phyloP scores from a whole-genome alignment of 2,113 vertebrate genomes.

The Xyrauchen texanus region DNA sequence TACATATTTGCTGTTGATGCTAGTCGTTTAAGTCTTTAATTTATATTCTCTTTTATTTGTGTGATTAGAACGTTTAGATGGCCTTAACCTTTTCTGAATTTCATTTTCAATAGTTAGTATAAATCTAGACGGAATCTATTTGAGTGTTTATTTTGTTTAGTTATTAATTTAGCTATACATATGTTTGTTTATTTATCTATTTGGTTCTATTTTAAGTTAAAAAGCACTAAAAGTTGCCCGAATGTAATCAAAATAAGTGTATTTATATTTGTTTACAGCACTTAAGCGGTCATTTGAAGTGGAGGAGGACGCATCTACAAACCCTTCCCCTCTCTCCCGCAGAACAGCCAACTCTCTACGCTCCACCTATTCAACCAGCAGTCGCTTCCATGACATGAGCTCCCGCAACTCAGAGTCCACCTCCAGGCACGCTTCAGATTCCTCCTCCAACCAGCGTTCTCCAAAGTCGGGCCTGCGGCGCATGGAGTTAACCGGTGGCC shows the following conservation, averaged over 20 bases:
- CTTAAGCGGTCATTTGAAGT: constrained; percentile 98
- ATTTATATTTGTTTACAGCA: constrained; percentile 77
- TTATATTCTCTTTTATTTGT: too few relatives aligned
- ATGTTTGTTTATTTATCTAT: too few relatives aligned
- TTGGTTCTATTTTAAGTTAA: too few relatives aligned
- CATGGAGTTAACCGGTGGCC: constrained; percentile 82
- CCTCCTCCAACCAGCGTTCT: constrained; percentile 77
- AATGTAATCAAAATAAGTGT: constrained; percentile 13
- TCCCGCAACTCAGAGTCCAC: constrained; percentile 81
- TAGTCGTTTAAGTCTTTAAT: too few relatives aligned
- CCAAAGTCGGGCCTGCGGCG: constrained; percentile 87
- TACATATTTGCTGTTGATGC: too few relatives aligned
- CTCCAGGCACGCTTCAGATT: constrained; percentile 74
- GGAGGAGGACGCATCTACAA: constrained; percentile 85
- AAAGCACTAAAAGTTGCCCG: background rate
- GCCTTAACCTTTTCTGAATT: too few relatives aligned
- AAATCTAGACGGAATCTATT: too few relatives aligned
- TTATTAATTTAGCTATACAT: too few relatives aligned
- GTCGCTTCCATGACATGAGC: constrained; percentile 70
- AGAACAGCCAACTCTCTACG: constrained; percentile 84
- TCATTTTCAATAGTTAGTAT: too few relatives aligned
- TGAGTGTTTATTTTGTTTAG: too few relatives aligned
- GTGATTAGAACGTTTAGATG: too few relatives aligned
- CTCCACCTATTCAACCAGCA: constrained; percentile 69
- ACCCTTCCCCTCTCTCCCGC: constrained; percentile 83